phyloP scores from a whole-genome alignment of 2,888 invertebrate species.

The Patella ulyssiponensis region DNA sequence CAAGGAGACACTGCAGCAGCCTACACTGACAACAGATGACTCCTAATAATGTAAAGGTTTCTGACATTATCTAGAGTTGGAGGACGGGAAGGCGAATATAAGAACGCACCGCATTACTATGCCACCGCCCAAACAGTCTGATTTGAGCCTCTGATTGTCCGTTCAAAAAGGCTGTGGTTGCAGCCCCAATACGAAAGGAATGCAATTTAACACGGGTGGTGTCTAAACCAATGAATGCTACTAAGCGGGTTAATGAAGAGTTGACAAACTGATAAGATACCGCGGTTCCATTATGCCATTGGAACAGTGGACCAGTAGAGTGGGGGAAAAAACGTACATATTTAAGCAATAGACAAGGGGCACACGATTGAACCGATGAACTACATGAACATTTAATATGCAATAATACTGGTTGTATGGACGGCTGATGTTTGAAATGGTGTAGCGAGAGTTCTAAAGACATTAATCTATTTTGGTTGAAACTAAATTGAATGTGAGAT shows the following conservation, averaged over 20 bases:
- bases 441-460: too few relatives aligned
- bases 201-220: background rate
- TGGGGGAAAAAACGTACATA: background rate
- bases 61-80: too few relatives aligned
- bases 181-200: constrained; percentile 3
- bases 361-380: background rate
- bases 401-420: too few relatives aligned
- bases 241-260: background rate
- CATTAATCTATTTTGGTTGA: too few relatives aligned
- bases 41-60: too few relatives aligned
- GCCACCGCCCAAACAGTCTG: background rate
- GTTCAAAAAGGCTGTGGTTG: background rate
- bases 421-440: too few relatives aligned
- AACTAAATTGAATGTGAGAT: too few relatives aligned
- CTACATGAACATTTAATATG: background rate
- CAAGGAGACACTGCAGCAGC: too few relatives aligned
- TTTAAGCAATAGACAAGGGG: background rate
- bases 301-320: background rate
- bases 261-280: background rate
- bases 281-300: background rate
- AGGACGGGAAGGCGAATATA: background rate
- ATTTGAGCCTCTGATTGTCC: background rate
- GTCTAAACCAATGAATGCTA: background rate
- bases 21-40: too few relatives aligned
- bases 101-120: background rate